Evolutionary conservation across 2,113 vertebrate genomes (phyloP).

Genomic region (Gallinago undulata): DNA sequence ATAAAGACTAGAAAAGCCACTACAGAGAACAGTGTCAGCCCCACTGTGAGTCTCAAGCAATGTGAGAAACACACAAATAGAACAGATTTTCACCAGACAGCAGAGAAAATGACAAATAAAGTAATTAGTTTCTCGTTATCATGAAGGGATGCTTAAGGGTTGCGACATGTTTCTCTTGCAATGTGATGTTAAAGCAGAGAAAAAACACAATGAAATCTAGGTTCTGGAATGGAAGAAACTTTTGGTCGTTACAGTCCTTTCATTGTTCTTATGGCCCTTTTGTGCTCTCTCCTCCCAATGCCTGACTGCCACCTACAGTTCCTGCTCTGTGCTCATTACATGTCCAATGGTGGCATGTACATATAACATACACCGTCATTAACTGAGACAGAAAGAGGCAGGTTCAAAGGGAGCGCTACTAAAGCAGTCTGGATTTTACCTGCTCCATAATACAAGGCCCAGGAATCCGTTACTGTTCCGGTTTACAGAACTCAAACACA

Average conservation of each 20-base stretch:
- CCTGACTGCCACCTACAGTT: slow-evolving; percentile 24
- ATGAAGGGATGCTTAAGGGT: neutral
- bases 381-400: neutral
- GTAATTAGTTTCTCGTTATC: neutral
- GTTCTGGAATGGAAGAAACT: neutral
- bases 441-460: neutral
- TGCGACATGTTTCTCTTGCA: neutral
- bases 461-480: neutral
- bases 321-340: neutral
- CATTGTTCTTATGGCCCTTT: rapidly evolving
- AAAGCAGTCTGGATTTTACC: neutral
- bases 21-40: neutral
- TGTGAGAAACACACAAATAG: neutral
- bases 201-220: neutral
- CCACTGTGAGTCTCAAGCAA: neutral
- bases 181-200: neutral
- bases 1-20: neutral
- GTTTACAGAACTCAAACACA: neutral
- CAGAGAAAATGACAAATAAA: neutral
- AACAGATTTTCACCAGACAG: neutral
- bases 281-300: neutral
- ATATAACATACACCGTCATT: neutral
- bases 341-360: rapidly evolving
- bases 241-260: neutral
- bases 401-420: neutral